Percentiles rank a stretch among this genome's conserved stretches.
phyloP scores from a whole-genome alignment of 2,797 vertebrate genomes.

The Lateolabrax maculatus region DNA sequence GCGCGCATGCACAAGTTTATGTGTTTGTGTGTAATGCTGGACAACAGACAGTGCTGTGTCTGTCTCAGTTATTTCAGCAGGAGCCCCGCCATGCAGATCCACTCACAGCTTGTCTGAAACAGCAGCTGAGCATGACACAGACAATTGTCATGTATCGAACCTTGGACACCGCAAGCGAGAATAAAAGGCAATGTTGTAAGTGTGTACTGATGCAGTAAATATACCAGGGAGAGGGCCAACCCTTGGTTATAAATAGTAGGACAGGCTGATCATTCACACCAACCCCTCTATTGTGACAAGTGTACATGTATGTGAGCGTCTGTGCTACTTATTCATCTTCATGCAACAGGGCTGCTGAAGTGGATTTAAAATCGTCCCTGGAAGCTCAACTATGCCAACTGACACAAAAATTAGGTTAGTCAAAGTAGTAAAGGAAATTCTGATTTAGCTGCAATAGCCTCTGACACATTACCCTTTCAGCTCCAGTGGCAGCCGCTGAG shows the following conservation, averaged over 20 bases:
- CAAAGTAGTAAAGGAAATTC: background rate
- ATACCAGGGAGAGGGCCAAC: background rate
- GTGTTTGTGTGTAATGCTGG: conserved; percentile 42
- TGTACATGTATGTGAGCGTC: background rate
- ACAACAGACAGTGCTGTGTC: conserved; percentile 69
- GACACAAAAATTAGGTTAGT: background rate
- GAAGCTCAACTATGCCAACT: background rate
- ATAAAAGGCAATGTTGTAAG: conserved; percentile 3
- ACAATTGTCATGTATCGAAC: conserved; percentile 3
- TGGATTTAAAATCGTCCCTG: background rate
- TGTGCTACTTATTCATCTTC: background rate
- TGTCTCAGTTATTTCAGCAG: conserved; percentile 59
- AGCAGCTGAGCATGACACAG: conserved; percentile 58
- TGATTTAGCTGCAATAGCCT: background rate
- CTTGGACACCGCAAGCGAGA: background rate
- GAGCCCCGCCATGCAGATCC: conserved; percentile 46
- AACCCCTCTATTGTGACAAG: conserved; percentile 3
- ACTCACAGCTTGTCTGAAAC: conserved; percentile 53
- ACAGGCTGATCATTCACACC: background rate
- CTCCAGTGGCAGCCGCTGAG: background rate
- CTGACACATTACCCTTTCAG: conserved; percentile 7
- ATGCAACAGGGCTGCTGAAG: background rate
- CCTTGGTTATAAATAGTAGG: background rate
- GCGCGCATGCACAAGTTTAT: conserved; percentile 16
- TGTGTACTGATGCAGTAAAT: conserved; percentile 7